phyloP scores from a whole-genome alignment of 2,113 vertebrate species.

The Pampusana beccarii region DNA sequence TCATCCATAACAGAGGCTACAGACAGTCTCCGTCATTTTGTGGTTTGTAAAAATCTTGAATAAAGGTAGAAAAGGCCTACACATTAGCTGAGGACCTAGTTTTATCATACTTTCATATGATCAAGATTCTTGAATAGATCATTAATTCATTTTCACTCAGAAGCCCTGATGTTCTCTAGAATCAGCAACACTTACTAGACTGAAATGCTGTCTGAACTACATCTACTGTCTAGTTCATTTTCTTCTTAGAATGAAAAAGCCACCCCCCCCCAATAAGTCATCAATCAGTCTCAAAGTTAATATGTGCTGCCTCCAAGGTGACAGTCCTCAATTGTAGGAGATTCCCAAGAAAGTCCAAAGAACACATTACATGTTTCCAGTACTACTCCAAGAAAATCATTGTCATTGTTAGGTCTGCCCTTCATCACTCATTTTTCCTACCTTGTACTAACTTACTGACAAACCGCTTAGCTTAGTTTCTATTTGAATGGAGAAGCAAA shows the following conservation, averaged over 20 bases:
- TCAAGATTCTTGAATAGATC: not conserved
- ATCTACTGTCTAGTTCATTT: not conserved
- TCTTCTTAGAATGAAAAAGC: not conserved
- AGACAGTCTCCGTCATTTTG: not conserved
- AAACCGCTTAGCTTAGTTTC: not conserved
- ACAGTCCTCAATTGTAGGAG: not conserved
- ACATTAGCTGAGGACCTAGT: not conserved
- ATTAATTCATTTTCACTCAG: not conserved
- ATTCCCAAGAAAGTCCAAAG: not conserved
- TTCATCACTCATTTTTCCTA: not conserved
- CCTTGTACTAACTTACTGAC: not conserved
- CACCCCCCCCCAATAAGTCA: not conserved
- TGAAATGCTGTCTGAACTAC: not conserved
- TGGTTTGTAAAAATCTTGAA: not conserved
- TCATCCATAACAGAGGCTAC: fast-evolving
- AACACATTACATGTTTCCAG: not conserved
- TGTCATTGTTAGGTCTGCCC: not conserved
- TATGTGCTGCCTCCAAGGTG: not conserved
- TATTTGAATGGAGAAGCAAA: not conserved
- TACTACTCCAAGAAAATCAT: not conserved
- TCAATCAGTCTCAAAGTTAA: not conserved
- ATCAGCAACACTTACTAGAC: not conserved
- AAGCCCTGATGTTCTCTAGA: not conserved
- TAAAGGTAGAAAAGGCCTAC: not conserved
- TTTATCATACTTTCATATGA: not conserved